These are phyloP conservation scores for Scaptomyza caliginosa DNA, from an alignment of 2,888 invertebrate species.

Conservation along the genomic window DNA sequence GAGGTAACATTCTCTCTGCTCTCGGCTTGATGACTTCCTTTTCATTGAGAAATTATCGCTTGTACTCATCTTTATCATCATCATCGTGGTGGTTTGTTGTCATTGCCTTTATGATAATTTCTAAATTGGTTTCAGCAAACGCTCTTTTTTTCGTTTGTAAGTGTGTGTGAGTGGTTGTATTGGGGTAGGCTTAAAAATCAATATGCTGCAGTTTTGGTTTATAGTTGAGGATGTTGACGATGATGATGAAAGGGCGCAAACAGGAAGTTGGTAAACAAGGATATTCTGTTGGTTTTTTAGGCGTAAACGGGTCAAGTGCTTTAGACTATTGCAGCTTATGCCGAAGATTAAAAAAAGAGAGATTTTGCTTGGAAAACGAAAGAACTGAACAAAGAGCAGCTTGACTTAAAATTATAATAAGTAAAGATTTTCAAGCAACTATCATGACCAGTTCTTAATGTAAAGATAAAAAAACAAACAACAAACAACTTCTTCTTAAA, in stretches of 20 bases:
- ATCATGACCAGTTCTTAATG: no score
- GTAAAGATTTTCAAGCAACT: no score
- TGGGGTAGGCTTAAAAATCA: constrained; percentile 53
- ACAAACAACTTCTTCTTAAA: no score
- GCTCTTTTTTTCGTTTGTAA: background rate
- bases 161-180: background rate
- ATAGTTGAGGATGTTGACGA: constrained; percentile 13
- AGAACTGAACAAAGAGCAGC: no score
- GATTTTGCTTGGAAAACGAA: no score
- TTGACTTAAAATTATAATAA: no score
- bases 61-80: constrained; percentile 32
- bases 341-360: background rate
- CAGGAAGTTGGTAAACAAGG: constrained; percentile 54
- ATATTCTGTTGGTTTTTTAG: constrained; percentile 24
- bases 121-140: constrained; percentile 45
- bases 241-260: constrained; percentile 18
- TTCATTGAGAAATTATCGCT: constrained; percentile 48
- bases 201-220: constrained; percentile 44
- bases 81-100: constrained; percentile 46
- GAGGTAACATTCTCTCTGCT: constrained; percentile 52
- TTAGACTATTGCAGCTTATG: constrained; percentile 2
- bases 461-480: no score
- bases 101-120: constrained; percentile 57
- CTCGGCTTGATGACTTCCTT: constrained; percentile 52
- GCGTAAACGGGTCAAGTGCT: constrained; percentile 38